phyloP scores from a whole-genome alignment of 2,113 vertebrate genomes.

The Colistium nudipinnis region DNA sequence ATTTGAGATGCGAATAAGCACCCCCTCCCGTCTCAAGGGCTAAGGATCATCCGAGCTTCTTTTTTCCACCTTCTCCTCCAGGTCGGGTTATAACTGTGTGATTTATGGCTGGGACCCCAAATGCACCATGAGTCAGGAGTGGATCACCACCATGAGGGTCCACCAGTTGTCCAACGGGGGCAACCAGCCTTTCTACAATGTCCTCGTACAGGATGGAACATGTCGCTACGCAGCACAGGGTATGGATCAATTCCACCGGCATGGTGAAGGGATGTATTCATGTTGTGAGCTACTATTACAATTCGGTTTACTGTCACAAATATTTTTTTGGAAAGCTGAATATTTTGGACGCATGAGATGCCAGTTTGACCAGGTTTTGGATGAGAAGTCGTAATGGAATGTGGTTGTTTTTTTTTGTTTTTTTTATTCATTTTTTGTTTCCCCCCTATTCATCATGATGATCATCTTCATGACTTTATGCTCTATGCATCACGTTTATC shows the following conservation, averaged over 20 bases:
- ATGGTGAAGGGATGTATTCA: too few relatives aligned
- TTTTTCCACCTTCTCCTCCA: slow-evolving; percentile 15
- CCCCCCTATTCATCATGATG: too few relatives aligned
- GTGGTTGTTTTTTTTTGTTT: background rate
- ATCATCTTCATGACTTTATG: too few relatives aligned
- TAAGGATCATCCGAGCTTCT: background rate
- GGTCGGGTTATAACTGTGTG: slow-evolving; percentile 95
- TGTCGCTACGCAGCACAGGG: slow-evolving; percentile 96
- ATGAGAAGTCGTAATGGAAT: too few relatives aligned
- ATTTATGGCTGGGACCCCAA: slow-evolving; percentile 97
- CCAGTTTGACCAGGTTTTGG: background rate
- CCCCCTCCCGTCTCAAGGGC: background rate
- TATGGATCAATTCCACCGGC: slow-evolving; percentile 52
- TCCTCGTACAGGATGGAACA: slow-evolving; percentile 94
- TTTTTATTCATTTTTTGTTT: background rate
- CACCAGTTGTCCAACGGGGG: slow-evolving; percentile 91
- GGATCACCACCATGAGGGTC: slow-evolving; percentile 97
- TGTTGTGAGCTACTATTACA: too few relatives aligned
- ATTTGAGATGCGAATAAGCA: background rate
- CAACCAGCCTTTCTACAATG: slow-evolving; percentile 96
- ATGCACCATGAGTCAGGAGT: slow-evolving; percentile 97
- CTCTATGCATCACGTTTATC: too few relatives aligned
- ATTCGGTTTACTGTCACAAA: too few relatives aligned
- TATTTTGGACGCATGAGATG: background rate
- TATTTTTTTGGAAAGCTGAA: background rate